Percentiles rank a stretch among this genome's conserved stretches.
Evolutionary conservation across 2,888 invertebrate genomes (phyloP).

Genomic region (Elegia similella): DNA sequence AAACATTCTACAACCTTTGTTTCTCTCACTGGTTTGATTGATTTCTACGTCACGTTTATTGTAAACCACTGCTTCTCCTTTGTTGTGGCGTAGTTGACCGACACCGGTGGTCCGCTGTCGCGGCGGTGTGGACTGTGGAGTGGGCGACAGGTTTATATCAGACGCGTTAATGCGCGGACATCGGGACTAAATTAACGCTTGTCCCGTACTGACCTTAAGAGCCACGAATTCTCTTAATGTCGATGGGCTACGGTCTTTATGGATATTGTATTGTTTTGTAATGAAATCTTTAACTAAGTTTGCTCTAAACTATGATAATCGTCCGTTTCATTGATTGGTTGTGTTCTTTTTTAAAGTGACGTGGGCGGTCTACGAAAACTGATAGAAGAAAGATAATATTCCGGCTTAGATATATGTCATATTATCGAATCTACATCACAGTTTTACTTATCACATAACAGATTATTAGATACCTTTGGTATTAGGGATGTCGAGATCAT

Average conservation of each 20-base stretch:
- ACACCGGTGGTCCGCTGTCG: not conserved
- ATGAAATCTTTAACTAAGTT: not conserved
- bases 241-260: not conserved
- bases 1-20: no score
- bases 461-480: no score
- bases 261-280: not conserved
- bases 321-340: not conserved
- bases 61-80: not conserved
- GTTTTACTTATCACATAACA: no score
- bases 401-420: no score
- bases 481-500: no score
- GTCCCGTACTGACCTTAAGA: slow-evolving; percentile 7
- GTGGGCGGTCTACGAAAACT: not conserved
- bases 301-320: not conserved
- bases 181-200: slow-evolving; percentile 4
- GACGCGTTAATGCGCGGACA: not conserved
- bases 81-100: not conserved
- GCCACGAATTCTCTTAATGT: not conserved
- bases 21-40: no score
- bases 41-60: not conserved
- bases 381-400: not conserved
- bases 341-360: not conserved
- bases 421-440: no score
- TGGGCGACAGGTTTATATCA: slow-evolving; percentile 8
- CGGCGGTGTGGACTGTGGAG: not conserved